A percentile compares a stretch with the other conserved stretches of the same genome.
Conservation (phyloP, 2,113 vertebrate species). For the mouse (Mus musculus) region DNA sequence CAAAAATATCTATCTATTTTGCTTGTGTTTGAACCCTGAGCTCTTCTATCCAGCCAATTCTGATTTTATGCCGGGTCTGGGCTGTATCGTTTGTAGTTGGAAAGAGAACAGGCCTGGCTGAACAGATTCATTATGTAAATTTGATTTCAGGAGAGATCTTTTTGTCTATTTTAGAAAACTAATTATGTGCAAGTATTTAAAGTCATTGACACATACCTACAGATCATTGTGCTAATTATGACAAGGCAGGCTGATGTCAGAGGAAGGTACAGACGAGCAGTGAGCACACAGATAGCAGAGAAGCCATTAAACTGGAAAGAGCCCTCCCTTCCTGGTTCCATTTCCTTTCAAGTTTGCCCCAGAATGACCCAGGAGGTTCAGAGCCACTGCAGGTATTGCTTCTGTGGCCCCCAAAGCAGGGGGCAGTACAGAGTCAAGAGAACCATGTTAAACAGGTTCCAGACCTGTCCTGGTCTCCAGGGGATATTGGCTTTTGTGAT, state of each 20-base stretch:
- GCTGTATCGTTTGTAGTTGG: background rate
- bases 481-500: background rate
- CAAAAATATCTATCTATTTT: background rate
- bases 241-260: background rate
- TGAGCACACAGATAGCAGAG: background rate
- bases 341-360: background rate
- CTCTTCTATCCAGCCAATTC: background rate
- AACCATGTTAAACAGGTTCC: accelerated
- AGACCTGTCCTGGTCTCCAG: background rate
- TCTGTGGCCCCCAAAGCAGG: background rate
- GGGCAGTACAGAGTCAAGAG: background rate
- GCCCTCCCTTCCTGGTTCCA: background rate
- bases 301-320: background rate
- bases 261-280: background rate
- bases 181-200: conserved; percentile 11
- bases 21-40: background rate
- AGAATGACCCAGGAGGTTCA: background rate
- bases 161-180: conserved; percentile 57
- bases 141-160: conserved; percentile 29
- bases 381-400: accelerated
- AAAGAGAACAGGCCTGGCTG: background rate
- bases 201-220: background rate
- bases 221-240: conserved; percentile 33
- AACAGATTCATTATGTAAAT: conserved; percentile 34
- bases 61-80: background rate